Evolutionary conservation across 2,113 vertebrate genomes (phyloP), one percentile per base, ranked within the genome.

Genomic region (Trogon melanurus): DNA sequence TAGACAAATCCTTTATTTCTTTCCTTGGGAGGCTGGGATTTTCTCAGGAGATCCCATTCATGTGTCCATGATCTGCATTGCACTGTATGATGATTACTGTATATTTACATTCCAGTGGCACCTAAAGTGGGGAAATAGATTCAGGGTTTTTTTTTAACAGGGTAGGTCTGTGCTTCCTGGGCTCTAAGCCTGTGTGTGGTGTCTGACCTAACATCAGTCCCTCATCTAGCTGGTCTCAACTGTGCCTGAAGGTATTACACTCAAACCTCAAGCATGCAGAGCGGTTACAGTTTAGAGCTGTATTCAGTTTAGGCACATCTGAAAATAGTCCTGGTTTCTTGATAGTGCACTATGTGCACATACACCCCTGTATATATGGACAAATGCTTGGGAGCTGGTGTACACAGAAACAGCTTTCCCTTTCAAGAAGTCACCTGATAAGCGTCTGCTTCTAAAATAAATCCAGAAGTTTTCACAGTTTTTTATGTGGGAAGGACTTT

Each of bases 261-360:
- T 76, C 60, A 76, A 9, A 78, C 11, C 21, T 61, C n/a, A 44
- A 22, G 32, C 32, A n/a, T 44, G 26, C 38, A 62, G 72, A 76
- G 16, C 76, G 50, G 45, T 16, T 45, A 25, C 13, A 54, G 3
- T 41, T 67, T 58, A 84, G n/a, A 44, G 19, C 44, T 84, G 30
- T 21, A 20, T 21, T 11, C 4, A 10, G 7, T 67, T 74, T 21
- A 79, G 25, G 17, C 27, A 78, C 19, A 47, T 60, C 16, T 84
- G 86, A 89, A 67, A 84, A 60, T 1, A 71, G 14, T 29, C 34
- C 29, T 32, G 13, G 47, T 57, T 34, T 60, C 20, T 54, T 74
- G 50, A 26, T 5, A 54, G 47, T 14, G 5, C 27, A 45, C 14
- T n/a, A 15, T 0, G 1, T 22, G 30, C 0, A 1, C 6, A 41